Evolutionary conservation across 2,888 invertebrate genomes (phyloP).

Genomic region (Drosophila prostipennis): DNA sequence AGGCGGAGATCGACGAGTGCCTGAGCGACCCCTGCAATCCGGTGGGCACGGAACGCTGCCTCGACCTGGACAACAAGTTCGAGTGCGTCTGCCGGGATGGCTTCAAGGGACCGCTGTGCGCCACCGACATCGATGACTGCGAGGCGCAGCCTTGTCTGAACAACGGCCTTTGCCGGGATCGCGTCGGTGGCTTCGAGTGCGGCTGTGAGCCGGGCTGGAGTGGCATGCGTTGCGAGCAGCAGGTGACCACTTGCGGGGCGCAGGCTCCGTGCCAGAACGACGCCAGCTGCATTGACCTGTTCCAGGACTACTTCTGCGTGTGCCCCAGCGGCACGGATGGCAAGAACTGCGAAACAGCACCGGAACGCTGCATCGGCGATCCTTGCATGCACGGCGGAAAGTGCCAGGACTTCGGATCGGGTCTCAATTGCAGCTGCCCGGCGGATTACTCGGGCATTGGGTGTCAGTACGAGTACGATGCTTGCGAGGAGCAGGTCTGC

Average conservation of each 20-base stretch:
- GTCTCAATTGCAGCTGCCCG: conserved; percentile 96
- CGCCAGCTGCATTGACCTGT: conserved; percentile 94
- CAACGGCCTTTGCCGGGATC: conserved; percentile 94
- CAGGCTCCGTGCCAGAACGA: conserved; percentile 96
- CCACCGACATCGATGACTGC: conserved; percentile 95
- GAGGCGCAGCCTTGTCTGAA: conserved; percentile 93
- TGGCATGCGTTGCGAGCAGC: conserved; percentile 92
- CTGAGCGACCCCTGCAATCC: conserved; percentile 95
- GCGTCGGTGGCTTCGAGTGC: conserved; percentile 93
- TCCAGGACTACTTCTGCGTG: conserved; percentile 87
- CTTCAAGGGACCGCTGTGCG: conserved; percentile 93
- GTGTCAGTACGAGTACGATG: conserved; percentile 97
- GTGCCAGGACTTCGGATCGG: conserved; percentile 97
- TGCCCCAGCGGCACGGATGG: conserved; percentile 98
- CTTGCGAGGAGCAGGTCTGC: conserved; percentile 95
- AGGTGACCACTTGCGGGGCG: conserved; percentile 92
- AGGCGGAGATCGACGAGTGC: conserved; percentile 96
- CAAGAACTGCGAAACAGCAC: conserved; percentile 98
- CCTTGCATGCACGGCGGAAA: conserved; percentile 98
- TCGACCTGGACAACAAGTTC: conserved; percentile 94
- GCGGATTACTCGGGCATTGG: conserved; percentile 94
- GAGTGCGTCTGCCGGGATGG: conserved; percentile 95
- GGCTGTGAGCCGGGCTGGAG: conserved; percentile 94
- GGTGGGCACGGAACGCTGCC: conserved; percentile 94
- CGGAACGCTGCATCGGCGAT: conserved; percentile 88